Evolutionary conservation across 2,888 invertebrate genomes (phyloP), one percentile per base, ranked within the genome.

Genomic region (Lampropteryx suffumata): DNA sequence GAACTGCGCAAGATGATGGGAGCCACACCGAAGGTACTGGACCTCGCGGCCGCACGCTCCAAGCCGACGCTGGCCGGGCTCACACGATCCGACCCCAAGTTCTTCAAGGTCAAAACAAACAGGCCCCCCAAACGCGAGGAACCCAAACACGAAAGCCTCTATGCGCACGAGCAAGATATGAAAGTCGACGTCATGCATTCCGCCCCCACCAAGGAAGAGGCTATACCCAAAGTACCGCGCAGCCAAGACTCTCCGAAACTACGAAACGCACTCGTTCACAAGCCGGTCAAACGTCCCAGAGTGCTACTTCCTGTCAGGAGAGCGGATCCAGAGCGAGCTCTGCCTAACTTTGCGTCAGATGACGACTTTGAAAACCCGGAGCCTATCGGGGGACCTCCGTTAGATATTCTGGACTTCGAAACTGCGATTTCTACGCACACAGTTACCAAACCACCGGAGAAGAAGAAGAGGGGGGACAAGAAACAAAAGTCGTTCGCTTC

Each of bases 1-100:
- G 95, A 96, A 59, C 92, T 95, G 50, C 92, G 93, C 1, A 94
- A 95, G 53, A 75, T 93, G 76, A 84, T 96, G 59, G 96, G 96
- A 2, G 92, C 92, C 0, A 96, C 96, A 0, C 96, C 97, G 0
- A 97, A 97, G 79, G 97, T 97, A 48, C 92, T 95, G 12, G 97
- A 97, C 76, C 82, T 97, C 53, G 97, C 97, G 0, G 95, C 95
- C 61, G 96, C 96, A 0, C 91, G 97, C 59, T 94, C 95, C 0
- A 70, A 65, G 61, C 81, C 82, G 0, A 59, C 68, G 0, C 67
- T 58, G 10, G 36, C 58, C 1, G 73, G 73, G 46, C 57, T 57
- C 5, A 53, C 59, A 4, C 57, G 59, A 17, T 0, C 55, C 1
- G 76, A 78, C n/a, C 59, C 67, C 0, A 83, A 72, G 52, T 55